Conservation (phyloP, 2,888 invertebrate genomes). For the Perizoma flavofasciatum region DNA sequence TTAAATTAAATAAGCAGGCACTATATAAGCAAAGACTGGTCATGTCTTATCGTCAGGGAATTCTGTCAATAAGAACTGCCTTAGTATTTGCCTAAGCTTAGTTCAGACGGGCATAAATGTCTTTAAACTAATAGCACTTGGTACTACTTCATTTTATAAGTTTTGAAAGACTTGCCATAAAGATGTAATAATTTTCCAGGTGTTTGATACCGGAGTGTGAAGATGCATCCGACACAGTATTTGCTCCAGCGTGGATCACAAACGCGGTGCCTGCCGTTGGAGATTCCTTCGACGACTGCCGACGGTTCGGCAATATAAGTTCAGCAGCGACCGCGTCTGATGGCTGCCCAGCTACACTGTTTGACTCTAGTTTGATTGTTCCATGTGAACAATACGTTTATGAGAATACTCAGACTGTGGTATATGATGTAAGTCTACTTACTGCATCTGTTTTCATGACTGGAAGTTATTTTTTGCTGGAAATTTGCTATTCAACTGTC, state of each 20-base stretch:
- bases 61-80: no score
- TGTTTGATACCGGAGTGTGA: conserved; percentile 59
- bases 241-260: conserved; percentile 69
- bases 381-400: conserved; percentile 48
- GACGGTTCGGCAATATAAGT: conserved; percentile 49
- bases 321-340: conserved; percentile 3
- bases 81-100: no score
- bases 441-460: no score
- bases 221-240: conserved; percentile 44
- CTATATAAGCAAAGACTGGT: no score
- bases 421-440: conserved; percentile 47
- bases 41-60: no score
- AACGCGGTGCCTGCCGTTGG: conserved; percentile 63
- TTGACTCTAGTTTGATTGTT: conserved; percentile 34
- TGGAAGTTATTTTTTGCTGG: no score
- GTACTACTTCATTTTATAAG: no score
- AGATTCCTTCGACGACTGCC: conserved; percentile 58
- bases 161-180: background rate
- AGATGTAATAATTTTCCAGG: conserved; percentile 34
- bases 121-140: no score
- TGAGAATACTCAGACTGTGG: conserved; percentile 45
- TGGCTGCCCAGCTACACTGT: conserved; percentile 43
- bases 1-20: no score
- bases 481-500: no score
- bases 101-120: no score